These are phyloP conservation scores for Ardeotis arabs DNA, from an alignment of 2,113 vertebrate species.

Conservation along the genomic window DNA sequence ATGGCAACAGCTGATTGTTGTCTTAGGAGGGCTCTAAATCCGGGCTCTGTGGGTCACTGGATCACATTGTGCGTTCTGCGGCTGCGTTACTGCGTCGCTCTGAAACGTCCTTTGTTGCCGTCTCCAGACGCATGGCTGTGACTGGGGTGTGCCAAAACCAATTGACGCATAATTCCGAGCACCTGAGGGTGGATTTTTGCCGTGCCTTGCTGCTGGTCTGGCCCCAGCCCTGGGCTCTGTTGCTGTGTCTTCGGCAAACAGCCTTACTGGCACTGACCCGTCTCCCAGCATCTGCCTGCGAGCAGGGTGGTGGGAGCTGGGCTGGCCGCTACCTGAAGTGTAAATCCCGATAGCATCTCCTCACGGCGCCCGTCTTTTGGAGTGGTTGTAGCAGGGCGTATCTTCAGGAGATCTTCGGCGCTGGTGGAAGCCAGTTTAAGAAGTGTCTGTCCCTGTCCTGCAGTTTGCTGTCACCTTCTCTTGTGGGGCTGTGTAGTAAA, in stretches of 20 bases:
- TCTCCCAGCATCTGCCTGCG: not conserved
- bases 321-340: not conserved
- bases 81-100: not conserved
- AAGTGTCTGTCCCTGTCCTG: not conserved
- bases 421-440: not conserved
- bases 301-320: not conserved
- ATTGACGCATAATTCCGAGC: not conserved
- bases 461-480: not conserved
- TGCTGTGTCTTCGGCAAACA: not conserved
- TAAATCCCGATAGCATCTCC: not conserved
- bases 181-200: not conserved
- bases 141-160: not conserved
- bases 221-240: not conserved
- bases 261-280: not conserved
- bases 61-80: accelerated
- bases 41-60: not conserved
- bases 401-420: not conserved
- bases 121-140: not conserved
- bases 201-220: not conserved
- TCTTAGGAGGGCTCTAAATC: not conserved
- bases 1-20: not conserved
- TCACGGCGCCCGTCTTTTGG: not conserved
- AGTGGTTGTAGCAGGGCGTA: not conserved
- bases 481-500: not conserved
- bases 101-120: not conserved